Conservation (phyloP, 2,888 invertebrate genomes). For the Spodoptera exigua region DNA sequence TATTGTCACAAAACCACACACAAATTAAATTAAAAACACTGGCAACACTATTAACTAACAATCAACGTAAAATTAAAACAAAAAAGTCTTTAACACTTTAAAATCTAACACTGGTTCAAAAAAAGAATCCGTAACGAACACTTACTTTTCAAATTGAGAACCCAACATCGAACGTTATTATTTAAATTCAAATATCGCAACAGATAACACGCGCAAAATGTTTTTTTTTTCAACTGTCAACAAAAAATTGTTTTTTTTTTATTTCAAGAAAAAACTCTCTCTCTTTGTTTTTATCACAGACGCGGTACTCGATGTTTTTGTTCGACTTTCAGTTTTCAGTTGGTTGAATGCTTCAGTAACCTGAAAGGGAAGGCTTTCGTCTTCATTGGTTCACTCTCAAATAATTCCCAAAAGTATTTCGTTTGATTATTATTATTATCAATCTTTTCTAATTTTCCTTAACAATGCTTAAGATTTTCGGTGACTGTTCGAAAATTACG, state of each 20-base stretch:
- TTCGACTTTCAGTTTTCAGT: conserved; percentile 54
- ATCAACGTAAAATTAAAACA: conserved; percentile 33
- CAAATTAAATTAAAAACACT: conserved; percentile 56
- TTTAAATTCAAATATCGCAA: conserved; percentile 70
- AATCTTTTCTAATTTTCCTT: conserved; percentile 9
- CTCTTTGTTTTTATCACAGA: conserved; percentile 79
- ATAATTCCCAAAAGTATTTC: conserved; percentile 58
- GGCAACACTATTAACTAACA: conserved; percentile 41
- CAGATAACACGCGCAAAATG: conserved; percentile 80
- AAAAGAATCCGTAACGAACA: conserved; percentile 52
- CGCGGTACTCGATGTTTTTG: conserved; percentile 71
- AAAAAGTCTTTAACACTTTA: conserved; percentile 27
- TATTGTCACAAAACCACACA: conserved; percentile 71
- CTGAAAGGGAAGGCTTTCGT: conserved; percentile 65
- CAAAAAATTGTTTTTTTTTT: conserved; percentile 53
- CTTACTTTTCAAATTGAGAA: conserved; percentile 81
- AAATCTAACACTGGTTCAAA: conserved; percentile 51
- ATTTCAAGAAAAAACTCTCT: conserved; percentile 41
- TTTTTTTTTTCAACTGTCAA: conserved; percentile 51
- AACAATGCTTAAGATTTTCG: no score
- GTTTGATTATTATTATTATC: conserved; percentile 24
- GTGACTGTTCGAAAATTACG: no score
- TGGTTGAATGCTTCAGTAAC: conserved; percentile 59
- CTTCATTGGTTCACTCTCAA: conserved; percentile 27
- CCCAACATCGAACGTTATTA: conserved; percentile 83